These are phyloP conservation scores for Ormyrus pomaceus DNA, from an alignment of 2,888 invertebrate species.

Conservation along the genomic window DNA sequence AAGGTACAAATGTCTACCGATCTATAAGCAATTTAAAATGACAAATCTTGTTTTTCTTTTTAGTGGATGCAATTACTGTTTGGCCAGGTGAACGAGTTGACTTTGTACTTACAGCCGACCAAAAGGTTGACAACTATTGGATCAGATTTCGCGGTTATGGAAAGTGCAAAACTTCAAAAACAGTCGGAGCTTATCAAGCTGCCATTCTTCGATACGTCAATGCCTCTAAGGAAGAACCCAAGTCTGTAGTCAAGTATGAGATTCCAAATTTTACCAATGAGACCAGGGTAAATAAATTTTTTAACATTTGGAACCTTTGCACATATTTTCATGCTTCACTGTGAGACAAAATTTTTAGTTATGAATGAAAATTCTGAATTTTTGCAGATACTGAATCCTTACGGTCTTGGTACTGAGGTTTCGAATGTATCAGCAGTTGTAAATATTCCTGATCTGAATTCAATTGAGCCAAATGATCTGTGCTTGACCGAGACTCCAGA, in stretches of 20 bases:
- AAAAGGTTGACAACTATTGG: constrained; percentile 85
- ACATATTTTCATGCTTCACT: not conserved
- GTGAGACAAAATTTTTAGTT: not conserved
- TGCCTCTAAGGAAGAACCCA: constrained; percentile 79
- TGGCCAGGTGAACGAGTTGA: constrained; percentile 94
- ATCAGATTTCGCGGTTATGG: constrained; percentile 84
- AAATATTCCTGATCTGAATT: constrained; percentile 81
- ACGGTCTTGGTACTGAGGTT: constrained; percentile 83
- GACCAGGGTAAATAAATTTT: not conserved
- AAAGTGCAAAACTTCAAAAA: not conserved
- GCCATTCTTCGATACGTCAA: constrained; percentile 83
- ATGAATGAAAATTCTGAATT: not conserved
- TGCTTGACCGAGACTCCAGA: constrained; percentile 74
- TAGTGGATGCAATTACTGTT: constrained; percentile 78
- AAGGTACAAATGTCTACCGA: constrained; percentile 77
- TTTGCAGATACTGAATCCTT: constrained; percentile 85
- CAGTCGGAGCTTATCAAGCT: constrained; percentile 81
- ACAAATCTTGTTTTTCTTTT: not conserved
- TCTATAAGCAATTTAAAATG: not conserved
- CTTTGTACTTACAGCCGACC: constrained; percentile 86
- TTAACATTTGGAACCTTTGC: too few species aligned
- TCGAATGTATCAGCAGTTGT: constrained; percentile 73
- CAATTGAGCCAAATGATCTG: constrained; percentile 80
- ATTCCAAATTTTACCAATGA: not conserved
- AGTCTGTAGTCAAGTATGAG: constrained; percentile 68